Evolutionary conservation across 1,140 invertebrate species (phyloP).

Genomic region (Platorchestia sp.): DNA sequence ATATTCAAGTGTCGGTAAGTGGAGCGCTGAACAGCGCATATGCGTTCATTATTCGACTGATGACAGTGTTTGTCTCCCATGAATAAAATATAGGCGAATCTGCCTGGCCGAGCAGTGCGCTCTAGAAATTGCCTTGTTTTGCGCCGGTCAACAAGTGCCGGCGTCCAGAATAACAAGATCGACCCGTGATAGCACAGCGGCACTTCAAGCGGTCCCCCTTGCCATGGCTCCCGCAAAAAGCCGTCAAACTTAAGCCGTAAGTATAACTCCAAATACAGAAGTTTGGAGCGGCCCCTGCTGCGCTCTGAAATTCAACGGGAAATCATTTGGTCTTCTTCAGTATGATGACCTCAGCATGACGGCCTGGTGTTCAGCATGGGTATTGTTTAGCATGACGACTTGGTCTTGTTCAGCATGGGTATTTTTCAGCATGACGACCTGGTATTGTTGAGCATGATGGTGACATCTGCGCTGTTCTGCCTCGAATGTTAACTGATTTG

Average conservation of each 20-base stretch:
- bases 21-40: background rate
- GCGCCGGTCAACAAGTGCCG: background rate
- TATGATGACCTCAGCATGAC: no score
- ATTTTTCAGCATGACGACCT: background rate
- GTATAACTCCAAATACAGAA: conserved; percentile 19
- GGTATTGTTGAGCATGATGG: no score
- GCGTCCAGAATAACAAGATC: background rate
- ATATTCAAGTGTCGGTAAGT: conserved; percentile 24
- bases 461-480: no score
- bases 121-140: background rate
- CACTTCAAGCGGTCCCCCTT: background rate
- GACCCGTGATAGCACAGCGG: background rate
- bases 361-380: no score
- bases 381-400: no score
- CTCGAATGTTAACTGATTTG: background rate
- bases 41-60: background rate
- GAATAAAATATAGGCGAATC: background rate
- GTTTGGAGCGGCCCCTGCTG: background rate
- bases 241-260: background rate
- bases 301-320: background rate
- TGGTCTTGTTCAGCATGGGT: no score
- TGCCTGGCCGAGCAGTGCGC: background rate
- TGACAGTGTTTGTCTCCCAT: conserved; percentile 26
- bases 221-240: background rate
- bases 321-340: background rate